These are phyloP conservation scores for Phalacrocorax carbo DNA, from an alignment of 2,113 vertebrate species.

Conservation along the genomic window DNA sequence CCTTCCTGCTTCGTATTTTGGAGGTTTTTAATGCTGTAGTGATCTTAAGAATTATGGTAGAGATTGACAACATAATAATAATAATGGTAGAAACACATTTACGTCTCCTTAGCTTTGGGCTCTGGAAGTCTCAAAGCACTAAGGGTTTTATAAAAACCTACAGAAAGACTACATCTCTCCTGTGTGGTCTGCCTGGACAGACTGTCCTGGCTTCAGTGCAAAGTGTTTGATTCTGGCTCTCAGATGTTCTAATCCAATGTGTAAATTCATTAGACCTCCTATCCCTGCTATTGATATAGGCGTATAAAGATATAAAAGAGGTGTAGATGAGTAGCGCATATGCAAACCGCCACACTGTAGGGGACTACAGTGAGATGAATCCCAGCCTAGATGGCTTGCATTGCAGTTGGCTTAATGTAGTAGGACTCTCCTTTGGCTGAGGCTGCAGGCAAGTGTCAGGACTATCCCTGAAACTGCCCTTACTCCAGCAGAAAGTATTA, in stretches of 20 bases:
- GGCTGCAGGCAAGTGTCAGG: background rate
- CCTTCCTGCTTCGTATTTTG: background rate
- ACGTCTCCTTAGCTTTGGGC: background rate
- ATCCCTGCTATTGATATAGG: background rate
- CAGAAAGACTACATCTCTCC: background rate
- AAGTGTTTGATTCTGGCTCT: background rate
- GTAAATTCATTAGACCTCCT: background rate
- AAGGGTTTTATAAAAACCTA: background rate
- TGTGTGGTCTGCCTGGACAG: background rate
- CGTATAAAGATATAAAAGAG: background rate
- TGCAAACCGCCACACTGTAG: background rate
- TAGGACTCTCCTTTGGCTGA: background rate
- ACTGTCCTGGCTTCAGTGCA: background rate
- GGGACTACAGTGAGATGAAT: background rate
- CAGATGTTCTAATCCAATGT: background rate
- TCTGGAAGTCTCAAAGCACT: background rate
- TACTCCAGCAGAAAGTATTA: background rate
- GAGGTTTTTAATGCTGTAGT: background rate
- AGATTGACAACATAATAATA: background rate
- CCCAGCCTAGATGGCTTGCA: background rate
- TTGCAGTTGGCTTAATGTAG: background rate
- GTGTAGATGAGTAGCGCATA: background rate
- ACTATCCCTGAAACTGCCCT: background rate
- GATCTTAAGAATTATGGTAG: background rate
- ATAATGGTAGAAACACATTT: background rate